Percentiles rank a stretch among this genome's conserved stretches.
Conservation (phyloP, 2,888 invertebrate genomes). For the Tethea ocularis region DNA sequence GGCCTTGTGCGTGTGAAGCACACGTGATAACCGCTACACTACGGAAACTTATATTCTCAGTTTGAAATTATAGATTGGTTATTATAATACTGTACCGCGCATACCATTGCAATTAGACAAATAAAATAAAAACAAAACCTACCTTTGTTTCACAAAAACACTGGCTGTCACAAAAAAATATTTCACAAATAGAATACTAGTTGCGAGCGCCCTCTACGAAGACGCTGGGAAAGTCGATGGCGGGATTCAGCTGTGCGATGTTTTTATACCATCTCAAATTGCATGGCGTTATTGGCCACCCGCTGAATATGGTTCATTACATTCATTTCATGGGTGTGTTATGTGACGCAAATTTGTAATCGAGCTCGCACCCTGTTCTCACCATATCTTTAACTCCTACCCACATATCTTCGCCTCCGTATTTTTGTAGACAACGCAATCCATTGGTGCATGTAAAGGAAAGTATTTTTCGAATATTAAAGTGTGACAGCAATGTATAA, state of each 20-base stretch:
- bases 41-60: conserved; percentile 77
- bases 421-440: conserved; percentile 19
- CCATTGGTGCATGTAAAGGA: neutral
- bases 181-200: conserved; percentile 33
- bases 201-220: conserved; percentile 54
- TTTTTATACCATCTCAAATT: conserved; percentile 75
- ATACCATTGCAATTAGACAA: neutral
- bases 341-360: conserved; percentile 70
- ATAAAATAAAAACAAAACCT: conserved; percentile 22
- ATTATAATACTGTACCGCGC: neutral
- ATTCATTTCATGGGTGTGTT: conserved; percentile 66
- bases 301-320: conserved; percentile 78
- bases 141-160: conserved; percentile 33
- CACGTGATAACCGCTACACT: conserved; percentile 92
- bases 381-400: conserved; percentile 41
- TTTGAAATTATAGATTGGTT: conserved; percentile 36
- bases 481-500: neutral
- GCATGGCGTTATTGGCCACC: conserved; percentile 66
- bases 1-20: conserved; percentile 91
- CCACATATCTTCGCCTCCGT: conserved; percentile 7
- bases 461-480: neutral
- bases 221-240: conserved; percentile 55
- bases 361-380: conserved; percentile 66
- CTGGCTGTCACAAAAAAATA: conserved; percentile 26
- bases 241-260: conserved; percentile 31